Conservation (phyloP, 1,140 invertebrate genomes). For the Trichonephila clavata region DNA sequence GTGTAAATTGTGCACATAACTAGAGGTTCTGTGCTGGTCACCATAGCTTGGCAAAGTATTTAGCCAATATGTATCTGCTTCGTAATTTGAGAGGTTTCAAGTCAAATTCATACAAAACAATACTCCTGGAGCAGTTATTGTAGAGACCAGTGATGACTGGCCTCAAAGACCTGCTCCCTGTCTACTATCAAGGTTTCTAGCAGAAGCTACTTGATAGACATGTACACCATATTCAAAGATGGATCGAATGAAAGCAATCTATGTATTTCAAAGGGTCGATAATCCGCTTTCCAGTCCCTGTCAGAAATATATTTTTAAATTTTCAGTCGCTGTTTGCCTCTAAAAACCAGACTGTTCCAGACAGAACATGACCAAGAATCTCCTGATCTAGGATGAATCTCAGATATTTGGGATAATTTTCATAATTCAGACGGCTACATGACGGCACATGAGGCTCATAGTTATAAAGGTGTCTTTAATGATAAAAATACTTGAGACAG, state of each 20-base stretch:
- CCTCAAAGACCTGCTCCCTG: no score
- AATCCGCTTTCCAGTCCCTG: no score
- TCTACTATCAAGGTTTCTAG: no score
- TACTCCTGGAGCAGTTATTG: not conserved
- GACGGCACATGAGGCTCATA: fast-evolving
- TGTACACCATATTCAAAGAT: no score
- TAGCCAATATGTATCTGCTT: not conserved
- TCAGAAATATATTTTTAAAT: not conserved
- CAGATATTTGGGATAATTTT: conserved; percentile 13
- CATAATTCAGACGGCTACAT: not conserved
- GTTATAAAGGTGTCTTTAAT: no score
- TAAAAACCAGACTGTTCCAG: not conserved
- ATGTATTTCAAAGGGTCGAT: no score
- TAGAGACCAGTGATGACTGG: not conserved
- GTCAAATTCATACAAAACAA: not conserved
- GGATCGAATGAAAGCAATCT: no score
- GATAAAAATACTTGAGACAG: not conserved
- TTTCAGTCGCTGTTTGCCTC: not conserved
- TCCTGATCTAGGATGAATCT: not conserved
- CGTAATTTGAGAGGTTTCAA: not conserved
- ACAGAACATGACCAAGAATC: no score
- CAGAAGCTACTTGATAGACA: no score
- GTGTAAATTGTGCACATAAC: not conserved
- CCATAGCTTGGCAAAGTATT: no score
- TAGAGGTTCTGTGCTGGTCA: not conserved